Evolutionary conservation across 2,113 vertebrate genomes (phyloP).

Genomic region (Mobula birostris): DNA sequence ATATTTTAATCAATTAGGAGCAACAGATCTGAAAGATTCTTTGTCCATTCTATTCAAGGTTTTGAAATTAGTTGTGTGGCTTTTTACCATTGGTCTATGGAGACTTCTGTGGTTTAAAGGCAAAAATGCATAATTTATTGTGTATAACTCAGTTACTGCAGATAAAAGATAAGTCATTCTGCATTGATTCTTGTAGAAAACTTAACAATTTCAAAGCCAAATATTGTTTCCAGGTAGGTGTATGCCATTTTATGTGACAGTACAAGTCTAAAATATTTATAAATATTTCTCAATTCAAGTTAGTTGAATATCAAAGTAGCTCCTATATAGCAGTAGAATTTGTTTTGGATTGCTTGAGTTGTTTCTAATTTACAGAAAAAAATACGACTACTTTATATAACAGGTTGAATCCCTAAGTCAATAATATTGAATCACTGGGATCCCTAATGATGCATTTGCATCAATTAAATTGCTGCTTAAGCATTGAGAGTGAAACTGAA

Average conservation of each 20-base stretch:
- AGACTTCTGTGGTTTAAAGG: not conserved
- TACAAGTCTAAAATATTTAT: not conserved
- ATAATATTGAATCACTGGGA: not conserved
- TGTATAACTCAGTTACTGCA: not conserved
- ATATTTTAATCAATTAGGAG: not conserved
- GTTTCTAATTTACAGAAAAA: not conserved
- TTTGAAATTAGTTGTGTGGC: not conserved
- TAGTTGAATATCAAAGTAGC: not conserved
- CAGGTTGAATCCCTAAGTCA: not conserved
- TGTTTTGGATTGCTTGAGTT: not conserved
- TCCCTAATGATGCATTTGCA: not conserved
- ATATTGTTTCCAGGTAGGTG: not conserved
- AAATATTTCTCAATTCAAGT: not conserved
- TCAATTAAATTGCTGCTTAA: not conserved
- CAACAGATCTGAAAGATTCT: not conserved
- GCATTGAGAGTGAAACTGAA: not conserved
- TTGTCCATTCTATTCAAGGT: not conserved
- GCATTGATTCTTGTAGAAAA: not conserved
- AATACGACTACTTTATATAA: not conserved
- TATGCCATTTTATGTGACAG: not conserved
- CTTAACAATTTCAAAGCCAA: not conserved
- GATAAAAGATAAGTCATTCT: not conserved
- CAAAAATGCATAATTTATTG: constrained; percentile 7
- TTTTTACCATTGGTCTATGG: not conserved
- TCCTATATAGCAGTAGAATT: not conserved